Conservation (phyloP, 2,797 vertebrate genomes). For the Paedocypris micromegethes region DNA sequence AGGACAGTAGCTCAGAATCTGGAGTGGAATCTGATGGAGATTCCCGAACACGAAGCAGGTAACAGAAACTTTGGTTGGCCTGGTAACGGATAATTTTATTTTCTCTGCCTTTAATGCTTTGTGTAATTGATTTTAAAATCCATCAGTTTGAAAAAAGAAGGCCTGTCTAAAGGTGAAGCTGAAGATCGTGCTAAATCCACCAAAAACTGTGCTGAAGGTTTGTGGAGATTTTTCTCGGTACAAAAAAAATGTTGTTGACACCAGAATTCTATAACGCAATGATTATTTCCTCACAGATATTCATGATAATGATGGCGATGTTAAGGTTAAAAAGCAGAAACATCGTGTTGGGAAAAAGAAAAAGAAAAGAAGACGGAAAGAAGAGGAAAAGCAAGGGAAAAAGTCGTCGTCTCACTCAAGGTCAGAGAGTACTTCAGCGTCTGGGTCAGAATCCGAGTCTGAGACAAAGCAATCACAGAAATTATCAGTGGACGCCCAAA, state of each 20-base stretch:
- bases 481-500: conserved; percentile 45
- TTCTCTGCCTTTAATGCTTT: background rate
- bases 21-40: conserved; percentile 69
- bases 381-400: conserved; percentile 84
- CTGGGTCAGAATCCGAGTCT: conserved; percentile 68
- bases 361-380: conserved; percentile 88
- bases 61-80: conserved; percentile 12
- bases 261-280: too few species aligned
- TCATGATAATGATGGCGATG: conserved; percentile 66
- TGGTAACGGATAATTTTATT: background rate
- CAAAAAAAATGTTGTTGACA: background rate
- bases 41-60: conserved; percentile 66
- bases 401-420: conserved; percentile 72
- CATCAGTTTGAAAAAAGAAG: conserved; percentile 64
- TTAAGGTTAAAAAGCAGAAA: conserved; percentile 91
- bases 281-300: conserved; percentile 59
- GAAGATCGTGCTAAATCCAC: conserved; percentile 53
- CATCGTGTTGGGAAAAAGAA: conserved; percentile 89
- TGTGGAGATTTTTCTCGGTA: background rate
- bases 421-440: conserved; percentile 68
- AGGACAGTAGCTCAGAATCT: conserved; percentile 75
- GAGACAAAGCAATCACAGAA: conserved; percentile 62
- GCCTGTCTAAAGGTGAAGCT: conserved; percentile 46
- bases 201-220: conserved; percentile 63
- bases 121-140: background rate